These are phyloP conservation scores for Pseudocheirus occidentalis DNA, from an alignment of 2,797 vertebrate species.

Conservation along the genomic window DNA sequence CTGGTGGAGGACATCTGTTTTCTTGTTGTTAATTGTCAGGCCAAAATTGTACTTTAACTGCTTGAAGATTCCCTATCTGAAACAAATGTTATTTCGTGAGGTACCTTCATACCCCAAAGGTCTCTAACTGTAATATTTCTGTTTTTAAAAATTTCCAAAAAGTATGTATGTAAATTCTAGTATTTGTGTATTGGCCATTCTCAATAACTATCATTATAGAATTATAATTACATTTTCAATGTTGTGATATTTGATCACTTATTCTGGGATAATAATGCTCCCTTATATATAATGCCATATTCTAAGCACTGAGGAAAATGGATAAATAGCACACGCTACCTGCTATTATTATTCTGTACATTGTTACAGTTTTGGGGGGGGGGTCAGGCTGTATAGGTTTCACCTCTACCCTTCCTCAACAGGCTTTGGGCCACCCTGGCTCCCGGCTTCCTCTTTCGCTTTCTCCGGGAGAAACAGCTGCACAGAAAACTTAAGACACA, in stretches of 20 bases:
- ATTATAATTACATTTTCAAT: not conserved
- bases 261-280: not conserved
- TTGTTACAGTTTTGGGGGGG: too few species aligned
- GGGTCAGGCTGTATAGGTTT: too few species aligned
- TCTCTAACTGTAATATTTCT: not conserved
- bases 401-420: too few species aligned
- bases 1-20: not conserved
- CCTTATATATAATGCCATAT: not conserved
- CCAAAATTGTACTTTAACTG: not conserved
- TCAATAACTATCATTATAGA: not conserved
- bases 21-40: not conserved
- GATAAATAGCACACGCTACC: not conserved
- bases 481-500: too few species aligned
- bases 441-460: too few species aligned
- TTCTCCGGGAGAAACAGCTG: too few species aligned
- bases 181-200: not conserved
- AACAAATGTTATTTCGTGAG: not conserved
- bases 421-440: too few species aligned
- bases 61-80: not conserved
- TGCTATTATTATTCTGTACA: not conserved
- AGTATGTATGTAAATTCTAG: not conserved
- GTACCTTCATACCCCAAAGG: not conserved
- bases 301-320: not conserved
- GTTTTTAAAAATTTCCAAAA: not conserved
- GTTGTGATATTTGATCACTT: not conserved